Base-by-base conservation (phyloP, 2,797 vertebrate genomes). In the Pipistrellus pipistrellus region DNA sequence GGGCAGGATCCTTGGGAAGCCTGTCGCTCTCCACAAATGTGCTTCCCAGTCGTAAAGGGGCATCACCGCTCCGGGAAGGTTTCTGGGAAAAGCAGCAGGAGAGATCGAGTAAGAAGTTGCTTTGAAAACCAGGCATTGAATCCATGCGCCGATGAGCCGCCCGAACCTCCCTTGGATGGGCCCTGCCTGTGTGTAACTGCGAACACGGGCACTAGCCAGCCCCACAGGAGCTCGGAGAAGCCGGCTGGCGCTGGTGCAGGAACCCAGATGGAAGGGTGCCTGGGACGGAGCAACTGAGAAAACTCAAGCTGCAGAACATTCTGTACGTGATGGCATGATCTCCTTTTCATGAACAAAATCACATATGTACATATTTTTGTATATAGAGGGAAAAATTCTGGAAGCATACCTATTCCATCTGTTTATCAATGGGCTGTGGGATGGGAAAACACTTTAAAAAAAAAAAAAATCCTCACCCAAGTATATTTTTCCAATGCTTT, bases 281-380 rank as follows among this genome's bases (percentile, higher is more conserved):
- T 6, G 2, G 4, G 44, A 68, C 51, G 32, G 1, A 68, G 44
- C 10, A 25, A 30, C 14, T 44, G 55, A 53, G 23, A 62, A 48
- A 62, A 15, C 10, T 35, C 41, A 59, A 12, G 48, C 23, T 0
- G 41, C 46, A 77, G 57, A 57, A 80, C 25, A 18, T 68, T 75
- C 88, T 23, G 75, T 48, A 76, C 77, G 0, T 44, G 41, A 59
- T 30, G 12, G 41, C 53, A 20, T 17, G 69, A n/a, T 53, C 41
- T 81, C 80, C 14, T 51, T 83, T 80, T 92, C 85, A 85, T 72
- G 66, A 84, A 48, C 38, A 59, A 71, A 88, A 80, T 51, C 32
- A 91, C 8, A 0, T 35, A 73, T 51, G 64, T 35, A 55, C 30
- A 18, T 69, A 44, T 25, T 53, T 95, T 85, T 59, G 55, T 78